Conservation (phyloP, 2,888 invertebrate genomes). For the Cryptophagus acutangulus region DNA sequence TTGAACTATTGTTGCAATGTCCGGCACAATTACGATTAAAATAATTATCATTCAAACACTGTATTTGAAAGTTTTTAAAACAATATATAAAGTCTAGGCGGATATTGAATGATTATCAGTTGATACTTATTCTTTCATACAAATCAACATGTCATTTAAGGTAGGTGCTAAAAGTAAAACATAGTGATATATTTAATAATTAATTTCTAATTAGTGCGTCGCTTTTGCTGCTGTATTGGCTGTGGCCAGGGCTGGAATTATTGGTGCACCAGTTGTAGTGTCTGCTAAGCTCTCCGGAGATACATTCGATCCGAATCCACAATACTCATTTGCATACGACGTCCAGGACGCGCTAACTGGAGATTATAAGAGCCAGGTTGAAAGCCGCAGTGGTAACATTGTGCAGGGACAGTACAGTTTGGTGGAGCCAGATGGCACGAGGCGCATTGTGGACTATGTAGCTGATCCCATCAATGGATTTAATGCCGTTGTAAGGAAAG, state of each 20-base stretch:
- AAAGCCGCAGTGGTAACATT: constrained; percentile 53
- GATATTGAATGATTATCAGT: constrained; percentile 30
- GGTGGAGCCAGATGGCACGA: constrained; percentile 54
- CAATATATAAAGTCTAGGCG: constrained; percentile 31
- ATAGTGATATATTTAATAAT: not conserved
- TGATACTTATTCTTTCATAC: constrained; percentile 22
- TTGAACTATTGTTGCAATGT: no score
- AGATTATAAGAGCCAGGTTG: constrained; percentile 54
- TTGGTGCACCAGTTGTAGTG: constrained; percentile 32
- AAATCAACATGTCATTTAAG: constrained; percentile 29
- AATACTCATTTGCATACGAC: constrained; percentile 54
- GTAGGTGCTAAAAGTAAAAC: constrained; percentile 19
- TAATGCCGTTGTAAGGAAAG: constrained; percentile 55
- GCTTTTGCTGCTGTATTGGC: constrained; percentile 43
- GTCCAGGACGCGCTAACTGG: constrained; percentile 54
- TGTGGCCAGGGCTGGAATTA: constrained; percentile 38
- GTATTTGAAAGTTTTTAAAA: constrained; percentile 29
- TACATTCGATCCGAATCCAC: constrained; percentile 52
- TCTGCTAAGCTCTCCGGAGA: constrained; percentile 34
- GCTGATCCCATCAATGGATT: constrained; percentile 57
- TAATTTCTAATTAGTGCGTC: no score
- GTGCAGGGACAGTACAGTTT: constrained; percentile 54
- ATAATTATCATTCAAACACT: constrained; percentile 7
- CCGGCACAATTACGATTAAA: constrained; percentile 2
- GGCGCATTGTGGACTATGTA: constrained; percentile 54